Evolutionary conservation across 2,888 invertebrate species (phyloP), one percentile per base, ranked within the genome.

Genomic region (Dryococelus australis): DNA sequence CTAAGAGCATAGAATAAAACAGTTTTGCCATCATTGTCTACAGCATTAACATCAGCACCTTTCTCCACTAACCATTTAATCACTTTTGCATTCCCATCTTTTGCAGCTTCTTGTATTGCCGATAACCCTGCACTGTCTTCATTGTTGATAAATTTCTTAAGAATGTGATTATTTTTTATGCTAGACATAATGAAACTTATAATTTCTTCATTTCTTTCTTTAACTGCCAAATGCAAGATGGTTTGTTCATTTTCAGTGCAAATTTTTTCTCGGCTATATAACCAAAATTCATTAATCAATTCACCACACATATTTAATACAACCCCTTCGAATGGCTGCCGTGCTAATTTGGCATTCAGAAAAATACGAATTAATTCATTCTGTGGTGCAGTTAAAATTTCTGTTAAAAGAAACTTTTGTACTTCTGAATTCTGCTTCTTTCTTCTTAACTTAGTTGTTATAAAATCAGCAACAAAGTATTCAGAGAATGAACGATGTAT

Each of bases 301-400:
- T 65, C 65, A n/a, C 65, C 65, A 65, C 65, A 65, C 65, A 16
- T 65, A 2, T 65, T n/a, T 24, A n/a, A 65, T 65, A 65, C 65
- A 65, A 65, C n/a, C 20, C 20, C 65, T 65, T 24, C 65, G 10
- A 65, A 16, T 9, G 65, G n/a, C 65, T 65, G 65, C 24, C 65
- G 10, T 8, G 65, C n/a, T n/a, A 65, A 65, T n/a, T 16, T 65
- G 20, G 65, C 65, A 65, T 65, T 65, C 0, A 65, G 24, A 65
- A 65, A 65, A n/a, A 65, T 65, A 65, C 65, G 65, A 65, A 65
- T 65, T 65, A 65, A 24, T 65, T 65, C 65, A 65, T 65, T n/a
- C 16, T 8, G n/a, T 65, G 20, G 65, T n/a, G n/a, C 16, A 24
- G n/a, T 24, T 65, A 65, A 16, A 65, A 65, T 65, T 65, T 65